Evolutionary conservation across 2,888 invertebrate genomes (phyloP).

Genomic region (Masnerella sp.): DNA sequence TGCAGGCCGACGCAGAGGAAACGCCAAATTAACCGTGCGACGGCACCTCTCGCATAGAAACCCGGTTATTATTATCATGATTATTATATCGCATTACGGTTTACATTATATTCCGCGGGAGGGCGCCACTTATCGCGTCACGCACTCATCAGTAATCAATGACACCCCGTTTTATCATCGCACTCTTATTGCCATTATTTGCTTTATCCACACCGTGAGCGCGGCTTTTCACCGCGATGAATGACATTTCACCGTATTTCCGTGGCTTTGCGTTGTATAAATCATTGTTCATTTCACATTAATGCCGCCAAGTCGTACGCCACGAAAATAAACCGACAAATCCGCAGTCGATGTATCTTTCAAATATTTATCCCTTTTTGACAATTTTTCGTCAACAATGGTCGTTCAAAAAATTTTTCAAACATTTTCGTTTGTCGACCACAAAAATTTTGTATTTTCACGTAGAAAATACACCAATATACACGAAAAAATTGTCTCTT

Average conservation of each 20-base stretch:
- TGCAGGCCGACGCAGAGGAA: slow-evolving; percentile 63
- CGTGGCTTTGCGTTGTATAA: slow-evolving; percentile 25
- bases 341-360: slow-evolving; percentile 1
- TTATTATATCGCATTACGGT: slow-evolving; percentile 56
- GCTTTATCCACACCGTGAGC: slow-evolving; percentile 27
- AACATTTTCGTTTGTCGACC: no score
- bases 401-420: no score
- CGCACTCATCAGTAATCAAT: slow-evolving; percentile 49
- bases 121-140: slow-evolving; percentile 51
- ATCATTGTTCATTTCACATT: slow-evolving; percentile 38
- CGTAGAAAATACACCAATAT: no score
- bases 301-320: slow-evolving; percentile 15
- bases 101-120: slow-evolving; percentile 46
- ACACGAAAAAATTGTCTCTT: no score
- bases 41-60: slow-evolving; percentile 59
- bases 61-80: slow-evolving; percentile 55
- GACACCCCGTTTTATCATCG: slow-evolving; percentile 36
- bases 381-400: no score
- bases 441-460: no score
- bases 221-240: slow-evolving; percentile 31
- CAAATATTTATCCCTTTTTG: background rate
- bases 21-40: slow-evolving; percentile 66
- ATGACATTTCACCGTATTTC: slow-evolving; percentile 40
- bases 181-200: slow-evolving; percentile 43
- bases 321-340: slow-evolving; percentile 15